These are phyloP conservation scores for Bolborhynchus lineola DNA, from an alignment of 2,113 vertebrate species.

Conservation along the genomic window DNA sequence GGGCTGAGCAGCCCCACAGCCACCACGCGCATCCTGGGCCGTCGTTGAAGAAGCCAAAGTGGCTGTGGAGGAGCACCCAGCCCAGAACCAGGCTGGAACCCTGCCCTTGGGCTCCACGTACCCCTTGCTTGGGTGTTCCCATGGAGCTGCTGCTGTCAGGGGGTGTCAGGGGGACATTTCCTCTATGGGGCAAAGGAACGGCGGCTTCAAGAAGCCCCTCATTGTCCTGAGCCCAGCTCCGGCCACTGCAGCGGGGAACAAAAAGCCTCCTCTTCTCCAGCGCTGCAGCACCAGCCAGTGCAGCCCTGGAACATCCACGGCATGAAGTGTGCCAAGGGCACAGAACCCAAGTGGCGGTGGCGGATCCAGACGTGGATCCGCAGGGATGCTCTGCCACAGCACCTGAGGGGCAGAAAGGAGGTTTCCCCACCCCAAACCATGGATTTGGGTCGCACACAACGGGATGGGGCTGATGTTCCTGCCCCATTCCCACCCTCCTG, in stretches of 20 bases:
- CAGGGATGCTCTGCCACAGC: fast-evolving
- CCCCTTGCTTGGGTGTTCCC: background rate
- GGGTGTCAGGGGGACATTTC: conserved; percentile 32
- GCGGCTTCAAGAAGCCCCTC: conserved; percentile 18
- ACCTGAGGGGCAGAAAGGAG: fast-evolving
- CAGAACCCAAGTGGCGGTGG: background rate
- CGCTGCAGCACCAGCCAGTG: background rate
- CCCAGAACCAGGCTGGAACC: background rate
- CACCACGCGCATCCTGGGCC: background rate
- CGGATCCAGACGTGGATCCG: background rate
- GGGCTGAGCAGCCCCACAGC: background rate
- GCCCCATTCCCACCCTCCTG: background rate
- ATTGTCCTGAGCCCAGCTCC: conserved; percentile 19
- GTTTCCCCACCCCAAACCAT: background rate
- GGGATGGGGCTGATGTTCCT: background rate
- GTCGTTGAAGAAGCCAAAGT: fast-evolving
- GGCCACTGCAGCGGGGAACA: background rate
- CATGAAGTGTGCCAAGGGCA: background rate
- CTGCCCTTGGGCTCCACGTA: fast-evolving
- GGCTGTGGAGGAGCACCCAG: fast-evolving
- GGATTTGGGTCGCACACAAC: fast-evolving
- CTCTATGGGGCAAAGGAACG: background rate
- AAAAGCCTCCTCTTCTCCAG: conserved; percentile 47
- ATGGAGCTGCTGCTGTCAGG: background rate
- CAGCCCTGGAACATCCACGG: background rate